These are phyloP conservation scores for Paramuricea clavata DNA, from an alignment of 92 coral and sea anemone genomes.

Conservation along the genomic window DNA sequence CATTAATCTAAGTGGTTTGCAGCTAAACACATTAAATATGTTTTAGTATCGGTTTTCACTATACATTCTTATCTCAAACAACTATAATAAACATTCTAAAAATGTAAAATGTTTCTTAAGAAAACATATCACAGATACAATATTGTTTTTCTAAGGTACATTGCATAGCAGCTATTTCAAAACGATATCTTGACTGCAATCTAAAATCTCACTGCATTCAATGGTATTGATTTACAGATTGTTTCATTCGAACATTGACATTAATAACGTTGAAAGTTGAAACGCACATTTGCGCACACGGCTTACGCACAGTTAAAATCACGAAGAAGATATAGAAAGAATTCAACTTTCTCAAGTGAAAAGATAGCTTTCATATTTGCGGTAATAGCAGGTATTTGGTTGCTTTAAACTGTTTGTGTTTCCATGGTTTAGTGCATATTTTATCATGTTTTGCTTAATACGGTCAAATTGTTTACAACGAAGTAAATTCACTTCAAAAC, in stretches of 20 bases:
- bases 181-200: constrained; percentile 13
- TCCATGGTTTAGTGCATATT: too few species aligned
- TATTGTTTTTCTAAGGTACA: neutral
- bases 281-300: neutral
- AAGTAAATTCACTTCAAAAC: neutral
- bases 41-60: neutral
- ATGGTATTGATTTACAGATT: constrained; percentile 4
- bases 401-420: neutral
- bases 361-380: neutral
- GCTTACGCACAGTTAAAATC: neutral
- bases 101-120: neutral
- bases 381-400: neutral
- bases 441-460: neutral
- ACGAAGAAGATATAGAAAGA: too few species aligned
- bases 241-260: constrained; percentile 11
- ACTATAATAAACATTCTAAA: neutral
- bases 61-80: neutral
- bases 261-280: neutral
- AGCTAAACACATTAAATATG: constrained; percentile 31
- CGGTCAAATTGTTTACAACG: neutral
- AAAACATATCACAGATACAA: constrained; percentile 1
- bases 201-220: constrained; percentile 6
- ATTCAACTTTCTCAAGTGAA: neutral
- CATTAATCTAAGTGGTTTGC: constrained; percentile 34
- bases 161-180: neutral